Conservation (phyloP, 2,113 vertebrate species). For the Micromys minutus region DNA sequence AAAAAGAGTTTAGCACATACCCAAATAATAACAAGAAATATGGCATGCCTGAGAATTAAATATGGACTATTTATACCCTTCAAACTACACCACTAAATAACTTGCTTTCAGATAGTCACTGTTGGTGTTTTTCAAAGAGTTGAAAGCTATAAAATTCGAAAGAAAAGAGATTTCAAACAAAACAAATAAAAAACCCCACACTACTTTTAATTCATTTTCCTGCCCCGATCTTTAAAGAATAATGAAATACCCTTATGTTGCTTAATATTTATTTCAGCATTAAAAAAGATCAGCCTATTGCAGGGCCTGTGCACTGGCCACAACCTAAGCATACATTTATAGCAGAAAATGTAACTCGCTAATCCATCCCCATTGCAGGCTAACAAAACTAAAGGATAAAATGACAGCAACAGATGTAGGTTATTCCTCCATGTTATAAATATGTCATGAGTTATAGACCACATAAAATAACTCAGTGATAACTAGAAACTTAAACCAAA, state of each 20-base stretch:
- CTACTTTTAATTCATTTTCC: neutral
- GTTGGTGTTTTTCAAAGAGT: neutral
- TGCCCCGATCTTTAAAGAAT: neutral
- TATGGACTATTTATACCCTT: neutral
- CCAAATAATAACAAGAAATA: neutral
- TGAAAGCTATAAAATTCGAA: neutral
- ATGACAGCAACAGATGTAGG: neutral
- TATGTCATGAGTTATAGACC: neutral
- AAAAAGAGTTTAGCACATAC: no score
- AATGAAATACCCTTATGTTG: neutral
- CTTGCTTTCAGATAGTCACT: neutral
- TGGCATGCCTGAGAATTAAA: neutral
- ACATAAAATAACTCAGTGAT: neutral
- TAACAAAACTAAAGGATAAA: neutral
- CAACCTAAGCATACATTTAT: neutral
- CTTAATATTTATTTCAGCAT: neutral
- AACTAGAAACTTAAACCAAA: neutral
- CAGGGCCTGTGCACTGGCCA: neutral
- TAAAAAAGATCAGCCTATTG: neutral
- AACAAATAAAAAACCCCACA: neutral
- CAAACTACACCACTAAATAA: neutral
- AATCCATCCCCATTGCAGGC: neutral
- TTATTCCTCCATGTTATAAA: neutral
- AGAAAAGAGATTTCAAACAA: neutral
- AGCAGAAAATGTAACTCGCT: neutral